Evolutionary conservation across 2,113 vertebrate species (phyloP).

Genomic region (Helogale parvula): DNA sequence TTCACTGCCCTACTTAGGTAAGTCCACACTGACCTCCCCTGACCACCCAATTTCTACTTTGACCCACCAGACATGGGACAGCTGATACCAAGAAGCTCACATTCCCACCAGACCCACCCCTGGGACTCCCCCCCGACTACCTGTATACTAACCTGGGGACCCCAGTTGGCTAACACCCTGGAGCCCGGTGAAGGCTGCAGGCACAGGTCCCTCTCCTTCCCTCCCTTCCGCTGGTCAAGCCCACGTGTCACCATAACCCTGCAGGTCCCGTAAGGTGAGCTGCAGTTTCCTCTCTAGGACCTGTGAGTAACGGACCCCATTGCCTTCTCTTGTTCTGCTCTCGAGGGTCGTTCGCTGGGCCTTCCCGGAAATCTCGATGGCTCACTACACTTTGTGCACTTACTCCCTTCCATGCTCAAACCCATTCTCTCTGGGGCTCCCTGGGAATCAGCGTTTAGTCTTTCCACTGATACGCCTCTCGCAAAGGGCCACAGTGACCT

Average conservation of each 20-base stretch:
- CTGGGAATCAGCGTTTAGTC: background rate
- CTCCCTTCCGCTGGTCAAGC: background rate
- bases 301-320: background rate
- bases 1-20: too few relatives aligned
- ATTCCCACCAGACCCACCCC: background rate
- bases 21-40: background rate
- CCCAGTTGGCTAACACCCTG: background rate
- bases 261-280: too few relatives aligned
- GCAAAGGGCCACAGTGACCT: background rate
- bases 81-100: background rate
- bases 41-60: background rate
- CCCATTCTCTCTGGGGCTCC: background rate
- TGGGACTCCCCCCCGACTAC: background rate
- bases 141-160: background rate
- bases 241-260: background rate
- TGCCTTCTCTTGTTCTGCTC: background rate
- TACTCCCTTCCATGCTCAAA: too few relatives aligned
- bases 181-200: background rate
- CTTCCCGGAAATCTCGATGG: rapidly evolving
- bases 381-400: background rate
- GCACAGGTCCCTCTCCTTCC: background rate
- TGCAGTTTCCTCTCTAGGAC: background rate
- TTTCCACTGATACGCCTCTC: background rate
- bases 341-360: background rate
- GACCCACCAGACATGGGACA: background rate